Evolutionary conservation across 1,140 invertebrate genomes (phyloP), one percentile per base, ranked within the genome.

Genomic region (Zaprionus tsacasi): DNA sequence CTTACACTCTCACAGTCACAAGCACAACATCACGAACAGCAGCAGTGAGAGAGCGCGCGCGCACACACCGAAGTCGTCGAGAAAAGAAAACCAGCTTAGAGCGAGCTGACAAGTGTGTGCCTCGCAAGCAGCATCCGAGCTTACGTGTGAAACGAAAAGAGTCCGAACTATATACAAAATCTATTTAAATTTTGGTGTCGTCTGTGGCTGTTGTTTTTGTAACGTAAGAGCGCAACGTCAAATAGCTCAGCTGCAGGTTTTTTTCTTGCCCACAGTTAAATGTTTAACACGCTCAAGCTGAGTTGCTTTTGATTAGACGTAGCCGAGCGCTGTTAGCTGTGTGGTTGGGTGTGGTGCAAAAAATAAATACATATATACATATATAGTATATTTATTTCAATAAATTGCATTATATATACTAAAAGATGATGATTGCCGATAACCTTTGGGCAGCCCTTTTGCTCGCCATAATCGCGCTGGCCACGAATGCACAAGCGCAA

Each of bases 401-500:
- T 25, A 21, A 50, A 48, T 15, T 6, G 11, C n/a, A n/a, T n/a
- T n/a, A n/a, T 17, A 10, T 21, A 17, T 25, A 50, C 65, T 25
- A 17, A 6, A 27, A 17, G n/a, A 50, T 66, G 6, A 65, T 72
- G 45, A 67, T 67, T 63, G 17, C 45, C 45, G 64, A 79, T 48
- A 65, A 60, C 52, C 17, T 78, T 43, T 52, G 56, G 60, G 27
- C 43, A 36, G 54, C 60, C 38, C 25, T 55, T 10, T 6, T 82
- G 57, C 55, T 90, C 11, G 36, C 82, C 30, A 13, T 58, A 4
- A n/a, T 78, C 1, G 57, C 66, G n/a, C 17, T 82, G n/a, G 73
- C 80, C 73, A 69, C 70, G 61, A 65, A 75, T 4, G 65, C 82
- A 72, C 35, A 70, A 48, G 94, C 93, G 13, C 97, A 98, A 91